Evolutionary conservation across 2,113 vertebrate species (phyloP), one percentile per base, ranked within the genome.

Genomic region (Athene noctua): DNA sequence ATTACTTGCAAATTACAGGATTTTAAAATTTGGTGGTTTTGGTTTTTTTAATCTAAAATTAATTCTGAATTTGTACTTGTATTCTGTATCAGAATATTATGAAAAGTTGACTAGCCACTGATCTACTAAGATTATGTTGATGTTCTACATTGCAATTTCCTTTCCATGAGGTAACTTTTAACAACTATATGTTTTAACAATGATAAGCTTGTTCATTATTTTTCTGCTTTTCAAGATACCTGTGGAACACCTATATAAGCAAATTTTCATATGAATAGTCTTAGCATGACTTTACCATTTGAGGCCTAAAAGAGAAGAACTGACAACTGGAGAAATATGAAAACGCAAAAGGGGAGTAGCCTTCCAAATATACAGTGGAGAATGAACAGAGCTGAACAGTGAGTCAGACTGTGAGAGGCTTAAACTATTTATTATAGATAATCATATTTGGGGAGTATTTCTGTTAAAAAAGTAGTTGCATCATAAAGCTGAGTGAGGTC

Each of bases 401-500:
- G 16, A 23, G 29, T 6, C 1, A 1, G 12, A 23, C 13, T 57
- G 10, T 0, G 4, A 68, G 15, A 52, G 16, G 2, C 46, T 74
- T 58, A 73, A 91, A 25, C 6, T 4, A 25, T 34, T 7, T 58
- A 18, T 46, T n/a, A n/a, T 52, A 42, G 30, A 10, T 38, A n/a
- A 32, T 20, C 6, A 40, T 26, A 46, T 66, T 30, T 44, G 21
- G 13, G 21, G 7, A 34, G 40, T 72, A 30, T 72, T 73, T 70
- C 34, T 83, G 4, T 67, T 55, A 52, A 72, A 36, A 40, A 61
- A 25, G 32, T n/a, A 73, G 26, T 34, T 82, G 14, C 25, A 30
- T 38, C 30, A 57, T 55, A 68, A 83, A 78, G 16, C 4, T 67
- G 25, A 51, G 11, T n/a, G 29, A 74, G 21, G 11, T 52, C 47